Evolutionary conservation across 1,140 invertebrate species (phyloP), one percentile per base, ranked within the genome.

Genomic region (Oppia nitens): DNA sequence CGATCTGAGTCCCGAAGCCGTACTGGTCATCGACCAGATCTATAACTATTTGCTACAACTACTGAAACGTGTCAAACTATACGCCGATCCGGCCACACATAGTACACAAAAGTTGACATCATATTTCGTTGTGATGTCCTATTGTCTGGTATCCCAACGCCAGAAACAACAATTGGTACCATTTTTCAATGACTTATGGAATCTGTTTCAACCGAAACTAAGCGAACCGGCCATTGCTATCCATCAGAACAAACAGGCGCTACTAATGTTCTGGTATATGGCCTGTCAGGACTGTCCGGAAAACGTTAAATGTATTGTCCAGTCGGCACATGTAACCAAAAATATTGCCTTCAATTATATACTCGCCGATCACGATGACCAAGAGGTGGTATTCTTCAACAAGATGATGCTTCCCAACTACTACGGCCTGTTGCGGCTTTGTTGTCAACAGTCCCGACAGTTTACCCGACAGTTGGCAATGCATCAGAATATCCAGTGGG

Each of bases 341-440:
- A 92, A 95, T 68, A 91, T 95, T 71, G 88, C 87, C 64, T 94
- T 93, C 76, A 95, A 93, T 73, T 95, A 95, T 70, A 94, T 95
- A 70, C 73, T 94, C 87, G 89, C 89, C 59, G 90, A 95, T 74
- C 89, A 94, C 68, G 89, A 94, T 65, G 90, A 95, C 71, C 86
- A 91, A 66, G 89, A 93, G 69, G 89, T 94, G 53, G 84, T 94
- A 40, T 77, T 87, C 64, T 94, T 89, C 70, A 95, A 94, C 72
- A 80, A 89, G 56, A 81, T 83, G 9, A 94, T 93, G 87, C 73
- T 95, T 64, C 89, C 90, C 4, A 85, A 87, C n/a, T 94, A 93
- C 71, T 94, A 94, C 70, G 87, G 88, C 28, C 74, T 95, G 59
- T 75, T 94, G 62, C 75, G 87, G 60, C 77, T 92, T 68, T 92